phyloP scores from a whole-genome alignment of 2,113 vertebrate species.

The Bufo bufo region DNA sequence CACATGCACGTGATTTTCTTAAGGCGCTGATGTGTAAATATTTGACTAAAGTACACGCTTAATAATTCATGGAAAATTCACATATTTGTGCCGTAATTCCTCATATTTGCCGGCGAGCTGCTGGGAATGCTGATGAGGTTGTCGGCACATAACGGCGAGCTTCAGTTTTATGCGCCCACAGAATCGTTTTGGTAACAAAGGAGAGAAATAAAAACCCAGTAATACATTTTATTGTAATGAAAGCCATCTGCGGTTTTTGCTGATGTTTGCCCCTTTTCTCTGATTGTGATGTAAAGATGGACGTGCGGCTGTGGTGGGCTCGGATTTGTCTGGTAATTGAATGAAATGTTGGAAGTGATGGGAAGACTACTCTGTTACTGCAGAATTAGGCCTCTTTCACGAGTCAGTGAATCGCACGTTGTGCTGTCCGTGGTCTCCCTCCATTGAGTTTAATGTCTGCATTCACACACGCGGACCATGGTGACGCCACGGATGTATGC shows the following conservation, averaged over 20 bases:
- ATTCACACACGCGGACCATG: too few relatives aligned
- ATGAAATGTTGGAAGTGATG: conserved; percentile 3
- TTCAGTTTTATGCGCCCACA: background rate
- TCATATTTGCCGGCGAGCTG: conserved; percentile 34
- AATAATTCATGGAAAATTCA: conserved; percentile 49
- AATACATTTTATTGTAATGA: background rate
- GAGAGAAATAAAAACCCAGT: background rate
- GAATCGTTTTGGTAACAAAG: conserved; percentile 18
- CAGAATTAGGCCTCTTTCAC: background rate
- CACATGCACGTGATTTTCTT: conserved; percentile 2
- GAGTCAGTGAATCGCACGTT: too few relatives aligned
- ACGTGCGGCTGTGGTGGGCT: background rate
- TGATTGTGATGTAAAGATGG: background rate
- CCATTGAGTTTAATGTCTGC: too few relatives aligned
- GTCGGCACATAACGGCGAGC: conserved; percentile 5
- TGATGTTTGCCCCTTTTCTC: background rate
- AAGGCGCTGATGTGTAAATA: conserved; percentile 36
- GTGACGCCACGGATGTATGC: too few relatives aligned
- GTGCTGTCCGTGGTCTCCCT: too few relatives aligned
- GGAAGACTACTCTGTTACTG: background rate
- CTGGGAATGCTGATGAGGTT: conserved; percentile 51
- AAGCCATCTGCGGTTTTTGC: background rate
- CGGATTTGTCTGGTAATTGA: background rate
- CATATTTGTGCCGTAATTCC: conserved; percentile 43
- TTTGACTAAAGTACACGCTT: conserved; percentile 35